phyloP scores from a whole-genome alignment of 2,113 vertebrate species.

The Hypocryptadius cinnamomeus region DNA sequence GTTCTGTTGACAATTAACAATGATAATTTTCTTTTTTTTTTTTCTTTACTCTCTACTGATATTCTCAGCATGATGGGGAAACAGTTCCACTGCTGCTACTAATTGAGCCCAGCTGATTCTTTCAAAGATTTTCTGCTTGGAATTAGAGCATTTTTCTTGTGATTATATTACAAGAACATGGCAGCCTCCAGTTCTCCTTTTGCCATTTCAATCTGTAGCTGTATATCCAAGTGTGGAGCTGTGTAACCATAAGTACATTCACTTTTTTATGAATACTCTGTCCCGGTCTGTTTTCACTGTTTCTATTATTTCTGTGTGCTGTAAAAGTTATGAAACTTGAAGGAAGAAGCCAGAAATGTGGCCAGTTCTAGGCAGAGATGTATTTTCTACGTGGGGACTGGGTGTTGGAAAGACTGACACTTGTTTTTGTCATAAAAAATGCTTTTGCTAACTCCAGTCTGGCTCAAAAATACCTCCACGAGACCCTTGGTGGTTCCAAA shows the following conservation, averaged over 20 bases:
- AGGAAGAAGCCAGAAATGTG: not conserved
- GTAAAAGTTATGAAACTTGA: not conserved
- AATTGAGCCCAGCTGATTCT: not conserved
- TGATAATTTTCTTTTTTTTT: not conserved
- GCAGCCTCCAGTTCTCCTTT: not conserved
- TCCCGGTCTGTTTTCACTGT: not conserved
- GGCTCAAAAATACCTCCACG: conserved; percentile 2
- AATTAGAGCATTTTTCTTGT: not conserved
- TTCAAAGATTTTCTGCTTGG: not conserved
- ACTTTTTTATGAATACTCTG: not conserved
- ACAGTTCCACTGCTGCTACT: not conserved
- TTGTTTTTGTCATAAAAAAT: conserved; percentile 49
- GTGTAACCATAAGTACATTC: not conserved
- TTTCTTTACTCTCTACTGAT: not conserved
- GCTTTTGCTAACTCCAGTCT: conserved; percentile 5
- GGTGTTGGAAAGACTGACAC: conserved; percentile 10
- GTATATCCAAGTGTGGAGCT: not conserved
- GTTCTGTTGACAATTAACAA: not conserved
- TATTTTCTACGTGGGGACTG: not conserved
- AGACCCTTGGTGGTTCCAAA: not conserved
- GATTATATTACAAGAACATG: not conserved
- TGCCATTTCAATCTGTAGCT: not conserved
- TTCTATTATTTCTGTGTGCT: not conserved
- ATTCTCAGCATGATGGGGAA: not conserved
- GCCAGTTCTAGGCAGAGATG: not conserved